These are phyloP conservation scores for Triplophysa dalaica DNA, from an alignment of 2,113 vertebrate genomes.

Conservation along the genomic window DNA sequence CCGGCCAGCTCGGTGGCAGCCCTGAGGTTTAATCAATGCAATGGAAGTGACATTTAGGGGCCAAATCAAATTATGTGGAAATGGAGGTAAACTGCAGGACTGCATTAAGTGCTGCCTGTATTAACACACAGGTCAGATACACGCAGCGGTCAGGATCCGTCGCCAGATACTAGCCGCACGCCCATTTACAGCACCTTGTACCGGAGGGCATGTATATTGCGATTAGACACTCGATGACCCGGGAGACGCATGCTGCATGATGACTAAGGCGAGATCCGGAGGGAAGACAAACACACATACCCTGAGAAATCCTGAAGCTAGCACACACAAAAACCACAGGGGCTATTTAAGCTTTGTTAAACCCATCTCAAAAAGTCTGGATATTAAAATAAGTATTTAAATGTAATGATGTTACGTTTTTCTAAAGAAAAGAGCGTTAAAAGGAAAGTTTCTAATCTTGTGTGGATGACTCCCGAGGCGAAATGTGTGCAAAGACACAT, in stretches of 20 bases:
- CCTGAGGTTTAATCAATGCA: slow-evolving; percentile 89
- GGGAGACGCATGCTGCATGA: background rate
- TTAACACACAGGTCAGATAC: slow-evolving; percentile 74
- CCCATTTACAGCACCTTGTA: background rate
- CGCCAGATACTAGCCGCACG: slow-evolving; percentile 1
- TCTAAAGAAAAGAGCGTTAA: too few species aligned
- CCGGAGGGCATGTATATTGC: background rate
- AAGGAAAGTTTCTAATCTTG: too few species aligned
- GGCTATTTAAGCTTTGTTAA: too few species aligned
- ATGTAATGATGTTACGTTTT: too few species aligned
- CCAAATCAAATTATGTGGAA: slow-evolving; percentile 96
- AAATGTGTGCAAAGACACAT: too few species aligned
- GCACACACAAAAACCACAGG: too few species aligned
- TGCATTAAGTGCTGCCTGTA: slow-evolving; percentile 78
- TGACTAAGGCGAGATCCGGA: background rate
- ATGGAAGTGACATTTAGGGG: slow-evolving; percentile 88
- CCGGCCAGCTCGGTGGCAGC: slow-evolving; percentile 77
- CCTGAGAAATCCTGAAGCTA: background rate
- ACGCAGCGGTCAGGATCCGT: slow-evolving; percentile 74
- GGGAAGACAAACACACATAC: slow-evolving; percentile 14
- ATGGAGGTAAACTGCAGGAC: slow-evolving; percentile 84
- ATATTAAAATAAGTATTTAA: too few species aligned
- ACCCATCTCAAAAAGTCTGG: too few species aligned
- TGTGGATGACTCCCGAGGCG: too few species aligned
- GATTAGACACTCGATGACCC: slow-evolving; percentile 8